These are phyloP conservation scores for Pseudomyrmex pallidus DNA, from an alignment of 1,140 invertebrate genomes.

Conservation along the genomic window DNA sequence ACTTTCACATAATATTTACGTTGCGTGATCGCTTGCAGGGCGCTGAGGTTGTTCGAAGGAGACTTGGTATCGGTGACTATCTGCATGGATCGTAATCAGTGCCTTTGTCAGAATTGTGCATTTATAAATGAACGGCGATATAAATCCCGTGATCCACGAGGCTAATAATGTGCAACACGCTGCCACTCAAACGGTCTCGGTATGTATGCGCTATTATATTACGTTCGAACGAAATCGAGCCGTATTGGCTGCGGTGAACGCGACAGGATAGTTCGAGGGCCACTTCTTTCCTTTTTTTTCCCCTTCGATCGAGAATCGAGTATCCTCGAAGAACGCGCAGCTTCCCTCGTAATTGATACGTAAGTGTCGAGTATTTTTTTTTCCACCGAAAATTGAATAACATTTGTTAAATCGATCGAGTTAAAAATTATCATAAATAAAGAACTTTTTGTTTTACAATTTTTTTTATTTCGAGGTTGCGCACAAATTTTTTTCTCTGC, in stretches of 20 bases:
- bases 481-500: too few relatives aligned
- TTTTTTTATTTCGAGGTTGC: too few relatives aligned
- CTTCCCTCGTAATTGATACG: background rate
- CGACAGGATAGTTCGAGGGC: background rate
- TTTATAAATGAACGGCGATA: slow-evolving; percentile 71
- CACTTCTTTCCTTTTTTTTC: background rate
- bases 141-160: slow-evolving; percentile 52
- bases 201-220: slow-evolving; percentile 56
- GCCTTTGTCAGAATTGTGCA: slow-evolving; percentile 66
- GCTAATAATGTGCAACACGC: slow-evolving; percentile 68
- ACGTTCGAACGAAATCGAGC: slow-evolving; percentile 64
- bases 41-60: slow-evolving; percentile 47
- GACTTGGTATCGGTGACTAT: slow-evolving; percentile 69
- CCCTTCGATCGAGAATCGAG: slow-evolving; percentile 18
- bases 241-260: slow-evolving; percentile 29
- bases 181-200: slow-evolving; percentile 54
- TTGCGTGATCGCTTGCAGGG: slow-evolving; percentile 50
- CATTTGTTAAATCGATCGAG: too few relatives aligned
- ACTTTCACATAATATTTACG: slow-evolving; percentile 26
- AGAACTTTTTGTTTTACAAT: too few relatives aligned
- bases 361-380: background rate
- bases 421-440: too few relatives aligned
- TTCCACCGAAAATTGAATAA: too few relatives aligned
- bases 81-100: slow-evolving; percentile 67
- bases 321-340: background rate